phyloP scores from a whole-genome alignment of 1,140 invertebrate species.

The Dreissena polymorpha region DNA sequence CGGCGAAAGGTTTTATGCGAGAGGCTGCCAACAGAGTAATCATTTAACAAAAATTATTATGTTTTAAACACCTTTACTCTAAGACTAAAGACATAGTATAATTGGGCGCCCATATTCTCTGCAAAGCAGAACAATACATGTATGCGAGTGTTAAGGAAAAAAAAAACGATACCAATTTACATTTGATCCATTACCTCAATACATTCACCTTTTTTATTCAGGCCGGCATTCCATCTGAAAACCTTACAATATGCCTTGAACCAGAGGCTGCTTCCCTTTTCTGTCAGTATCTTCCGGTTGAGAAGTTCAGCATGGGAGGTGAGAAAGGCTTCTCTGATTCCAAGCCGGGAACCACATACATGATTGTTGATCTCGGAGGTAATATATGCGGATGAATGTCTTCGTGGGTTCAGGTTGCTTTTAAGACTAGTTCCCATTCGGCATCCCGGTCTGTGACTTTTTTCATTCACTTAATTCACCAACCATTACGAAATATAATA shows the following conservation, averaged over 20 bases:
- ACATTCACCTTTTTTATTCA: background rate
- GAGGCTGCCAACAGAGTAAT: constrained; percentile 36
- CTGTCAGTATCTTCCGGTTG: constrained; percentile 36
- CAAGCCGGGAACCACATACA: constrained; percentile 42
- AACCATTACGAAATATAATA: no score
- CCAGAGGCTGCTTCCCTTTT: constrained; percentile 38
- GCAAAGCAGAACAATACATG: background rate
- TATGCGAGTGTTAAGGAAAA: background rate
- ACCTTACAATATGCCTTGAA: constrained; percentile 37
- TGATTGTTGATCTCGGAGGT: constrained; percentile 51
- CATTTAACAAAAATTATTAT: background rate
- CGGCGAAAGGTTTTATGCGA: constrained; percentile 47
- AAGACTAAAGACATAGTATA: background rate
- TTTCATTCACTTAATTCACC: no score
- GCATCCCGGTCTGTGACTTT: no score
- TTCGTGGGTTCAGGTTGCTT: no score
- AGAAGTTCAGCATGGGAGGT: constrained; percentile 31
- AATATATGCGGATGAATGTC: constrained; percentile 1
- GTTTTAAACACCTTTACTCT: background rate
- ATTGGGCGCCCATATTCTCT: background rate
- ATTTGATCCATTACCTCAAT: background rate
- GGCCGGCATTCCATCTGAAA: constrained; percentile 32
- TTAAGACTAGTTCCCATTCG: no score
- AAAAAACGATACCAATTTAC: background rate
- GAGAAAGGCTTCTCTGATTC: constrained; percentile 19